A percentile compares a stretch with the other conserved stretches of the same genome.
Evolutionary conservation across 2,797 vertebrate species (phyloP).

Genomic region (Clarias platycephalus): DNA sequence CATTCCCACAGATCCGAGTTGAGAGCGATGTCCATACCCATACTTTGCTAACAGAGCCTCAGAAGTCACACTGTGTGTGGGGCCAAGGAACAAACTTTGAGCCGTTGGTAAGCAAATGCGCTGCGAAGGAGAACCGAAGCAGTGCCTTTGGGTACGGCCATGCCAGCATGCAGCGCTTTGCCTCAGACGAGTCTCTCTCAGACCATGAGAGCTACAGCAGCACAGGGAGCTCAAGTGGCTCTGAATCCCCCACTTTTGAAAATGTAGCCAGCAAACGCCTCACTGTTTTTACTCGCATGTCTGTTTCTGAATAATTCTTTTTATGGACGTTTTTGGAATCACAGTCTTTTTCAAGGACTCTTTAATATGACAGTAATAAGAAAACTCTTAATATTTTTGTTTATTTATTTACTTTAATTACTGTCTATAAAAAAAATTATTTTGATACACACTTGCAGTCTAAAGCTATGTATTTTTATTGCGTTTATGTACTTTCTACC

Average conservation of each 20-base stretch:
- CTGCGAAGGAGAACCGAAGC: conserved; percentile 57
- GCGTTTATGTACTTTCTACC: conserved; percentile 64
- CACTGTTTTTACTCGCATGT: conserved; percentile 81
- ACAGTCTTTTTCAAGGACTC: conserved; percentile 18
- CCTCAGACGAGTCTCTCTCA: conserved; percentile 80
- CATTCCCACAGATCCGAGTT: conserved; percentile 65
- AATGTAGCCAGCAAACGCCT: conserved; percentile 71
- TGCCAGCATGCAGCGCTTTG: conserved; percentile 71
- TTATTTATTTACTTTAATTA: conserved; percentile 68
- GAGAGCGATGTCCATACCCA: conserved; percentile 68
- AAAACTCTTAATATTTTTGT: conserved; percentile 69
- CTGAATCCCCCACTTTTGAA: conserved; percentile 81
- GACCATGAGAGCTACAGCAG: conserved; percentile 83
- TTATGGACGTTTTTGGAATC: conserved; percentile 18
- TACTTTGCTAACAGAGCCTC: conserved; percentile 68
- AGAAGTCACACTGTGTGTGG: conserved; percentile 72
- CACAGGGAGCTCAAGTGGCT: conserved; percentile 78
- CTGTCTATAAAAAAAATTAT: conserved; percentile 59
- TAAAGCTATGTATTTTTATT: conserved; percentile 71
- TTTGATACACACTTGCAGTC: conserved; percentile 69
- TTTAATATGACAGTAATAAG: conserved; percentile 32
- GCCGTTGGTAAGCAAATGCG: conserved; percentile 47
- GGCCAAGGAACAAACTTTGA: conserved; percentile 72
- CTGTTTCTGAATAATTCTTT: conserved; percentile 77
- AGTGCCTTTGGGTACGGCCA: conserved; percentile 26